Evolutionary conservation across 1,140 invertebrate genomes (phyloP), one percentile per base, ranked within the genome.

Genomic region (Elysia chlorotica): DNA sequence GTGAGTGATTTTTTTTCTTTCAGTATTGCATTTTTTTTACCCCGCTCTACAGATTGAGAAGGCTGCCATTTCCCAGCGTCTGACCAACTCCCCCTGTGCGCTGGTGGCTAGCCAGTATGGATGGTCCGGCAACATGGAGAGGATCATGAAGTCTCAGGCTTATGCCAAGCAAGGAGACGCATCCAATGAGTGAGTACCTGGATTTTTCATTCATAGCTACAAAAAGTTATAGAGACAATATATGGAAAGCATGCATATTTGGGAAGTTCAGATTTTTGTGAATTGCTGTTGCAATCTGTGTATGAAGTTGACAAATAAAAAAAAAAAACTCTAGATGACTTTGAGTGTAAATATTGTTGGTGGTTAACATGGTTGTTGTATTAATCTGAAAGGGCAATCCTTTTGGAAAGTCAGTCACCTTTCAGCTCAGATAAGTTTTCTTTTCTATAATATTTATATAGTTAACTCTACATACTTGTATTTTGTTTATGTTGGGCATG

Each of bases 41-140:
- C n/a, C n/a, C n/a, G n/a, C n/a, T n/a, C n/a, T 80, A 59, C 84
- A 91, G 87, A 92, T 95, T 79, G 88, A 91, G 68, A 96, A 96
- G 86, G 95, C 94, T 1, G 89, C 91, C 53, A 90, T 99, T 4
- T 99, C 97, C 3, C 94, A 98, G 80, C 91, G 98, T 77, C 88
- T 99, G 25, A 92, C 93, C 54, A 92, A 92, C 73, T 99, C 98
- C 2, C 97, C 98, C 0, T 98, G 96, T 88, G 98, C 97, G 35
- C 89, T 99, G 36, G 95, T 99, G n/a, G 97, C 97, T 56, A 94
- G 93, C 73, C 93, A 95, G 89, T 99, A 97, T 87, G 96, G 96
- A 68, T 88, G 96, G 96, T 98, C 97, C 79, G 98, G 97, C 72
- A 99, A 99, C 86, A 99, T 99, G 98, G 98, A 99, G 88, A 91